Conservation (phyloP, 2,888 invertebrate species). For the Craniophora ligustri region DNA sequence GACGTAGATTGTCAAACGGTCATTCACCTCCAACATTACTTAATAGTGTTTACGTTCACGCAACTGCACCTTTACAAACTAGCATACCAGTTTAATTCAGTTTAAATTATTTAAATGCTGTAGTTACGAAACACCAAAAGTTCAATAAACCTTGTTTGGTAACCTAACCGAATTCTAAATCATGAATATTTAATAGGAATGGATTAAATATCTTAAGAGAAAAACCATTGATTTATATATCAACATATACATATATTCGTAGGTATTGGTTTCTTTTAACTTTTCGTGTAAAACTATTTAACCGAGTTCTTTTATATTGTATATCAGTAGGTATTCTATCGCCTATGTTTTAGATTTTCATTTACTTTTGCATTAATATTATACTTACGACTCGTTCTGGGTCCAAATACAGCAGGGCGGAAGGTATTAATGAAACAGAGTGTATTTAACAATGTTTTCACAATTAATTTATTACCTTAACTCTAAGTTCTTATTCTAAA, state of each 20-base stretch:
- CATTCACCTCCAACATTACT: conserved; percentile 56
- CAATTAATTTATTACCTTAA: conserved; percentile 64
- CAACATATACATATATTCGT: too few relatives aligned
- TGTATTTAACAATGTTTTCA: conserved; percentile 49
- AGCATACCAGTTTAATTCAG: conserved; percentile 53
- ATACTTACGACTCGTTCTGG: neutral
- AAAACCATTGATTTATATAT: conserved; percentile 20
- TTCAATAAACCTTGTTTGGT: conserved; percentile 55
- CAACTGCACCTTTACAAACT: conserved; percentile 56
- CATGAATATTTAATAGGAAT: conserved; percentile 39
- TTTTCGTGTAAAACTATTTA: conserved; percentile 8
- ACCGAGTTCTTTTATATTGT: conserved; percentile 3
- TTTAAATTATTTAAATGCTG: conserved; percentile 53
- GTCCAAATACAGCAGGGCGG: neutral
- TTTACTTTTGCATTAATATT: neutral
- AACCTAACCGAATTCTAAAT: conserved; percentile 38
- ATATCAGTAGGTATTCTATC: too few relatives aligned
- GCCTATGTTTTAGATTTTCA: neutral
- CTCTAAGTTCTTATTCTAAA: conserved; percentile 57
- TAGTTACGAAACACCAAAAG: conserved; percentile 53
- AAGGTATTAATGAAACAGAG: conserved; percentile 41
- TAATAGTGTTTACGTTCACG: conserved; percentile 55
- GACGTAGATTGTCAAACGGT: conserved; percentile 54
- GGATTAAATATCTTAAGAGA: conserved; percentile 22
- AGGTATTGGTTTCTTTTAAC: neutral